phyloP scores from a whole-genome alignment of 2,797 vertebrate species.

The Neosalanx taihuensis region DNA sequence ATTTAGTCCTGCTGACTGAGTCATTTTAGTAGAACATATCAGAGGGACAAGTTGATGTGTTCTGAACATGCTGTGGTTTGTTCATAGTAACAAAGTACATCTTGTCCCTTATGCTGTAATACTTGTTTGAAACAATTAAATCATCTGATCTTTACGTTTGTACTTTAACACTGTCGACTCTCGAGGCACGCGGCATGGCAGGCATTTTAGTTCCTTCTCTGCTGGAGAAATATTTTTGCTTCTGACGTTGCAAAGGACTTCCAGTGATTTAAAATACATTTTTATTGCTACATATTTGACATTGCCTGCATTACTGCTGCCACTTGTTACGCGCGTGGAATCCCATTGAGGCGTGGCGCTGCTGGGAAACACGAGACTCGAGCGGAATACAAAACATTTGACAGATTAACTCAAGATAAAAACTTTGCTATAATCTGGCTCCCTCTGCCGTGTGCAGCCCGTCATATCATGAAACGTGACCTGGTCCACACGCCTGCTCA shows the following conservation, averaged over 20 bases:
- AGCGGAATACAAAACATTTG: not conserved
- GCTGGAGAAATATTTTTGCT: conserved; percentile 4
- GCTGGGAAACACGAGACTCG: too few species aligned
- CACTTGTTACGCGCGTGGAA: not conserved
- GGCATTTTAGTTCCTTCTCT: not conserved
- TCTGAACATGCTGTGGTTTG: not conserved
- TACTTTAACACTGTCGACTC: not conserved
- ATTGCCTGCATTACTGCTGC: not conserved
- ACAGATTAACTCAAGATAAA: not conserved
- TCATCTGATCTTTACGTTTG: not conserved
- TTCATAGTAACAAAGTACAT: not conserved
- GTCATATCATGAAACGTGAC: not conserved
- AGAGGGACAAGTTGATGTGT: not conserved
- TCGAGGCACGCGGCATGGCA: not conserved
- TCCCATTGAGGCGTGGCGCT: not conserved
- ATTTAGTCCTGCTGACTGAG: not conserved
- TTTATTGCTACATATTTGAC: conserved; percentile 6
- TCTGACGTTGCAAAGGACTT: conserved; percentile 24
- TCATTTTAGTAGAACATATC: not conserved
- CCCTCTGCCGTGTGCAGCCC: not conserved
- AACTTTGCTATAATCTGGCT: not conserved
- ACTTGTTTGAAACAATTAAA: not conserved
- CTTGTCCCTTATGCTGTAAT: not conserved
- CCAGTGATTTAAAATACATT: not conserved
- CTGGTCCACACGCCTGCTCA: not conserved